Base-by-base conservation (phyloP, 1,140 invertebrate genomes). In the Caenorhabditis latens region DNA sequence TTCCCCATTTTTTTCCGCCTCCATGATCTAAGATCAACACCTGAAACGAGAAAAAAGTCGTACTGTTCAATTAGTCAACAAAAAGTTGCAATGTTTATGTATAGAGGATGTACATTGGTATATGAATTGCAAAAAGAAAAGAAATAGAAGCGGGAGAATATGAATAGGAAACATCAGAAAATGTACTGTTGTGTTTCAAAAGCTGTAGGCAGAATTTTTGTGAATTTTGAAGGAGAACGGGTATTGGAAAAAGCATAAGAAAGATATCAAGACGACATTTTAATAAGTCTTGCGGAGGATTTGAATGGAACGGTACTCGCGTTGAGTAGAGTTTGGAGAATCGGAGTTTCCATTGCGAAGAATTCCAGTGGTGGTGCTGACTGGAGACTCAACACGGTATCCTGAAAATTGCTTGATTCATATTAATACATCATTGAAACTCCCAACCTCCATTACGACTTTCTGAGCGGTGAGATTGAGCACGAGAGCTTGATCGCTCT, bases 221-320 rank as follows among this genome's bases (percentile, higher is more conserved):
- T 79, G 71, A 53, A 53, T 13, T 79, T 11, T 79, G 71, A 79
- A 79, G 71, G 71, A 79, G 46, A 79, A 79, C 71, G 71, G 71
- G 71, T 79, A 50, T 79, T 3, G 46, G 46, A 53, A 79, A 79
- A 79, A 79, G 71, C 71, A 79, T 79, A 50, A n/a, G 19, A 21
- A 9, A 9, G 5, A 19, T 24, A 42, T 14, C 4, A 24, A 19
- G 2, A 32, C 32, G 2, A 58, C 8, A 14, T 32, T 71, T 85
- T 88, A 84, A 67, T 85, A 88, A n/a, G 83, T 86, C 55, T 89
- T 89, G 43, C 87, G 88, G 24, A 89, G 86, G 46, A 88, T 88
- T 86, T 88, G 83, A 53, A 88, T 85, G 57, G 63, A 84, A 24
- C 88, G 88, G 71, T 86, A 85, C 48, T 67, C 86, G 48, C 85